phyloP scores from a whole-genome alignment of 2,797 vertebrate species.

The Sebastes paucispinis region DNA sequence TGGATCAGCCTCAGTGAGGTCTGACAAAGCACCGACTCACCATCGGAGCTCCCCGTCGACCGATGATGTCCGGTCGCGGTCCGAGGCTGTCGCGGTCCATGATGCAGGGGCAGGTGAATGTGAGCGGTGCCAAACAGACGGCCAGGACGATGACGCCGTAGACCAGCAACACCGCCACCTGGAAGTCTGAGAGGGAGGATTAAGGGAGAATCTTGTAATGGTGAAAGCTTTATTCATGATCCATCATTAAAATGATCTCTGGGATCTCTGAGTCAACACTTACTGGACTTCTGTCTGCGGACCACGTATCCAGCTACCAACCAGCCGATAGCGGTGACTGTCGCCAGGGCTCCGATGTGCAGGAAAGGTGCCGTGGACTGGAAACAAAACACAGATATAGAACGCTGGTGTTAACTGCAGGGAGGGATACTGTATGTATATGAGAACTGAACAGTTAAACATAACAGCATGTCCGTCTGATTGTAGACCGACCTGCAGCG shows the following conservation, averaged over 20 bases:
- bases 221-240: background rate
- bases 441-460: background rate
- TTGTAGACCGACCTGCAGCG: constrained; percentile 85
- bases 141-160: constrained; percentile 86
- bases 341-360: constrained; percentile 90
- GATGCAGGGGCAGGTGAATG: constrained; percentile 94
- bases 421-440: background rate
- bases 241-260: background rate
- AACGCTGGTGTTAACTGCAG: background rate
- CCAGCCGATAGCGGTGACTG: constrained; percentile 89
- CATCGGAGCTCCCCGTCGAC: constrained; percentile 92
- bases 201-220: background rate
- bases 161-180: constrained; percentile 83
- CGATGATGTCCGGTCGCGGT: constrained; percentile 88
- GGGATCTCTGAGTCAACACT: constrained; percentile 65
- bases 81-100: constrained; percentile 89
- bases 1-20: constrained; percentile 18
- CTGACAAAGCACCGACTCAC: constrained; percentile 77
- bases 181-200: constrained; percentile 80
- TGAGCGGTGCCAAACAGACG: constrained; percentile 89
- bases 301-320: constrained; percentile 90
- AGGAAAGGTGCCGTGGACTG: constrained; percentile 95
- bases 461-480: background rate
- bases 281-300: constrained; percentile 88
- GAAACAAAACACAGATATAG: constrained; percentile 3